Percentiles rank a stretch among this genome's conserved stretches.
phyloP scores from a whole-genome alignment of 2,113 vertebrate species.

The Trichomycterus rosablanca region DNA sequence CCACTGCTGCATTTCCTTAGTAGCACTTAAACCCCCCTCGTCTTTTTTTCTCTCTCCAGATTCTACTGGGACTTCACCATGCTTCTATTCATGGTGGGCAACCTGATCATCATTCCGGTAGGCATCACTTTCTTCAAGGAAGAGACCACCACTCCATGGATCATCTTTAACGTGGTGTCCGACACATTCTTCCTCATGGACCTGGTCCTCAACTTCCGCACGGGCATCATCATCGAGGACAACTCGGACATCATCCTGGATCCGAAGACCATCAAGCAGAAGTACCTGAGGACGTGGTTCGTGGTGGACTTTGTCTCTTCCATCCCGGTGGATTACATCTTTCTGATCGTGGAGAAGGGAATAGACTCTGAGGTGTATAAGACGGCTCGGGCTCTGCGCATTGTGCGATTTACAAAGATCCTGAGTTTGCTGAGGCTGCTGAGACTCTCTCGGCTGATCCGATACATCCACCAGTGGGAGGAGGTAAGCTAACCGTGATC shows the following conservation, averaged over 20 bases:
- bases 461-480: slow-evolving; percentile 96
- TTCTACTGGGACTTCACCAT: slow-evolving; percentile 99
- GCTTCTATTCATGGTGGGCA: slow-evolving; percentile 98
- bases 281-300: slow-evolving; percentile 96
- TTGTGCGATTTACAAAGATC: slow-evolving; percentile 95
- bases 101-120: slow-evolving; percentile 97
- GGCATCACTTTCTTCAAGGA: slow-evolving; percentile 99
- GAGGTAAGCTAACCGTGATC: slow-evolving; percentile 80
- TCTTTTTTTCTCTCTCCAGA: slow-evolving; percentile 55
- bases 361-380: slow-evolving; percentile 98
- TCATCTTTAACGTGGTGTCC: slow-evolving; percentile 94
- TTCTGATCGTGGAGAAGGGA: slow-evolving; percentile 95
- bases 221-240: slow-evolving; percentile 96
- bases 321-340: slow-evolving; percentile 98
- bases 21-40: neutral
- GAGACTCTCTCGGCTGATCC: slow-evolving; percentile 87
- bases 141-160: slow-evolving; percentile 93
- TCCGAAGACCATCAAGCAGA: slow-evolving; percentile 90
- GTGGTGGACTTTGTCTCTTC: slow-evolving; percentile 97
- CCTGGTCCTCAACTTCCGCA: slow-evolving; percentile 95
- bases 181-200: slow-evolving; percentile 99
- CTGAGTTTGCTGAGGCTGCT: slow-evolving; percentile 86
- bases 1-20: too few relatives aligned
- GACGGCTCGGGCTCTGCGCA: slow-evolving; percentile 88
- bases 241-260: slow-evolving; percentile 97